These are phyloP conservation scores for Etheostoma spectabile DNA, from an alignment of 2,113 vertebrate genomes.

Conservation along the genomic window DNA sequence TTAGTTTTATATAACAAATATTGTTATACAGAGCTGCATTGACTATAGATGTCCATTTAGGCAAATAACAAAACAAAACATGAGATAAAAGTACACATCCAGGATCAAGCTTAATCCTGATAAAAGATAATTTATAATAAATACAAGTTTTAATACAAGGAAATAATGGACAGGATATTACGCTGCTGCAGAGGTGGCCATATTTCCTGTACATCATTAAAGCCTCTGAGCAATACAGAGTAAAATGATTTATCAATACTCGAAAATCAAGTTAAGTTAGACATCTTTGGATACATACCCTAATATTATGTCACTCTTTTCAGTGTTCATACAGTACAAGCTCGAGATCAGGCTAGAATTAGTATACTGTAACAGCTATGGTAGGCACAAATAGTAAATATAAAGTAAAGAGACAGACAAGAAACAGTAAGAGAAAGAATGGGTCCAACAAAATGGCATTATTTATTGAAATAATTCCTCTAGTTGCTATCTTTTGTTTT, in stretches of 20 bases:
- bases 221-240: not conserved
- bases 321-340: not conserved
- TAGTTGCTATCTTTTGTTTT: not conserved
- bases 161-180: not conserved
- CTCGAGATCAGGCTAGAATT: not conserved
- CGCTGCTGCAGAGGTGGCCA: not conserved
- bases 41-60: not conserved
- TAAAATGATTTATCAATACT: not conserved
- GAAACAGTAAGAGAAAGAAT: not conserved
- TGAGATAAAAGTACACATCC: not conserved
- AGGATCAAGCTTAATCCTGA: not conserved
- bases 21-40: not conserved
- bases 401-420: not conserved
- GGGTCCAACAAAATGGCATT: not conserved
- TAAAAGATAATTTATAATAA: not conserved
- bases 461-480: not conserved
- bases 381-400: not conserved
- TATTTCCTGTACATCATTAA: not conserved
- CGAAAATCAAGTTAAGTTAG: not conserved
- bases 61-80: not conserved
- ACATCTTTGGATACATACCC: not conserved
- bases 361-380: not conserved
- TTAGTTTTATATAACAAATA: not conserved
- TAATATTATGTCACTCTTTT: not conserved
- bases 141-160: not conserved